These are phyloP conservation scores for Yasuhikotakia modesta DNA, from an alignment of 2,797 vertebrate species.

Conservation along the genomic window DNA sequence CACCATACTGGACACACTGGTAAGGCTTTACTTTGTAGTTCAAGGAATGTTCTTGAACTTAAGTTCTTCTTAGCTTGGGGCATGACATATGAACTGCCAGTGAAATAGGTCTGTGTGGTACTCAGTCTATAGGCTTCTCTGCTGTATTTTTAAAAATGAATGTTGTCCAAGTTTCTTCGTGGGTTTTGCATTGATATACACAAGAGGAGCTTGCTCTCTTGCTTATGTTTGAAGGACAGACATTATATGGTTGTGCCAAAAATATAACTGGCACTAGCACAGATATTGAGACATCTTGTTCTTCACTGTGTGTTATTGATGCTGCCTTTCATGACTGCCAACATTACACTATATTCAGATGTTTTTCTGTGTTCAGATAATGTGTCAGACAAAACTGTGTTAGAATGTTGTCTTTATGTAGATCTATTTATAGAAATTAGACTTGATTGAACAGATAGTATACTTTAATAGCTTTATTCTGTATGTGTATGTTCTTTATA, in stretches of 20 bases:
- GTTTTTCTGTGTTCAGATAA: not conserved
- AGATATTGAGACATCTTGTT: not conserved
- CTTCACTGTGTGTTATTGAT: too few relatives aligned
- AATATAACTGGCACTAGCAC: slow-evolving; percentile 3
- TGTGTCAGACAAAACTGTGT: not conserved
- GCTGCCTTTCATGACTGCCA: too few relatives aligned
- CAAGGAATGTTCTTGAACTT: not conserved
- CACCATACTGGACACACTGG: slow-evolving; percentile 33
- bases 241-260: slow-evolving; percentile 3
- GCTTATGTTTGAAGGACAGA: not conserved
- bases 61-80: not conserved
- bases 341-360: not conserved
- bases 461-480: not conserved
- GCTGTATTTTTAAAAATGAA: too few relatives aligned
- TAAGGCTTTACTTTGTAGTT: slow-evolving; percentile 31
- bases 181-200: not conserved
- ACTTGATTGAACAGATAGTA: not conserved
- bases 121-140: not conserved
- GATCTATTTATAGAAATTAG: not conserved
- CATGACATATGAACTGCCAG: too few relatives aligned
- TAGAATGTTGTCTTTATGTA: not conserved
- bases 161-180: not conserved
- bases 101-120: not conserved
- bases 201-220: not conserved
- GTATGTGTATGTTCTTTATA: too few relatives aligned